phyloP scores from a whole-genome alignment of 2,888 invertebrate genomes.

The Darwinula stevensoni region DNA sequence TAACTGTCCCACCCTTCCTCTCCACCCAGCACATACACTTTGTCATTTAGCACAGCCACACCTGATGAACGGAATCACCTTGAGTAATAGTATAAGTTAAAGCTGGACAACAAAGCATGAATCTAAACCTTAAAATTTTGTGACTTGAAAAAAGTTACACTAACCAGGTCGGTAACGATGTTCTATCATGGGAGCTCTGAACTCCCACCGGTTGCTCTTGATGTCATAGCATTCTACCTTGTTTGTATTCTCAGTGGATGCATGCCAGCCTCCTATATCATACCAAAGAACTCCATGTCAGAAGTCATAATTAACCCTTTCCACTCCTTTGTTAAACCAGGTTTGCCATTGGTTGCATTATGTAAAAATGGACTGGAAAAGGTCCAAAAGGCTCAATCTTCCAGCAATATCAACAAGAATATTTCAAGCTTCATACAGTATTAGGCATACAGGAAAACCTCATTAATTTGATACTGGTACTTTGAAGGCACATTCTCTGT shows the following conservation, averaged over 20 bases:
- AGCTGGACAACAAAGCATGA: too few species aligned
- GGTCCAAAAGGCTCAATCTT: too few species aligned
- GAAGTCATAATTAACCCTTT: too few species aligned
- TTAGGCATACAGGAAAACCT: background rate
- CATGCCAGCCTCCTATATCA: slow-evolving; percentile 24
- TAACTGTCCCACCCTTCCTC: slow-evolving; percentile 23
- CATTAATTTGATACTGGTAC: background rate
- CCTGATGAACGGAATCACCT: too few species aligned
- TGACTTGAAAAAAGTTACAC: slow-evolving; percentile 4
- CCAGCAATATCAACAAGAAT: slow-evolving; percentile 3
- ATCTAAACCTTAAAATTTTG: too few species aligned
- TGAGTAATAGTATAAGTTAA: too few species aligned
- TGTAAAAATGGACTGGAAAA: too few species aligned
- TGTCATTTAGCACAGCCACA: slow-evolving; percentile 18
- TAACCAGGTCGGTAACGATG: slow-evolving; percentile 18
- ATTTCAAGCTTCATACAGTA: background rate
- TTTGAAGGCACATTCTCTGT: too few species aligned
- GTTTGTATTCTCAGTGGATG: slow-evolving; percentile 21
- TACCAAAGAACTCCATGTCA: too few species aligned
- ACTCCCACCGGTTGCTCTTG: slow-evolving; percentile 17
- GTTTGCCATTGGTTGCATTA: too few species aligned
- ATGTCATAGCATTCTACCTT: slow-evolving; percentile 20
- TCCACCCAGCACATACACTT: slow-evolving; percentile 20
- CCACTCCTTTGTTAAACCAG: too few species aligned
- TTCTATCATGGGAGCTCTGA: slow-evolving; percentile 18